Conservation (phyloP, 2,888 invertebrate genomes). For the Cheilosia grossa region DNA sequence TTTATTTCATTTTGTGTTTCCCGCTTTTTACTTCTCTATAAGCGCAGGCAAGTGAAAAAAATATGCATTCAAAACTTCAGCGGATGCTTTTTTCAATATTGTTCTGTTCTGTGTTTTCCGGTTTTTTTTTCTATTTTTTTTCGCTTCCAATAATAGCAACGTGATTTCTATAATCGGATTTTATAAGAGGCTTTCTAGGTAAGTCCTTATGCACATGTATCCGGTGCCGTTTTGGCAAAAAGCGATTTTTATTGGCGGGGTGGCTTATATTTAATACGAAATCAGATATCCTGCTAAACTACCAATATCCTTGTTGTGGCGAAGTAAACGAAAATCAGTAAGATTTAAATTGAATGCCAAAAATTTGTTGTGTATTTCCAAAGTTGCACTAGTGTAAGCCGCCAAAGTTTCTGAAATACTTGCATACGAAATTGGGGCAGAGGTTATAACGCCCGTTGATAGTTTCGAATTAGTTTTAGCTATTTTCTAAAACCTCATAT, state of each 20-base stretch:
- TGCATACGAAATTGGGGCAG: neutral
- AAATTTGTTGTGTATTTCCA: neutral
- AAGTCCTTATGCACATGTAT: neutral
- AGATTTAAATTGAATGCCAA: neutral
- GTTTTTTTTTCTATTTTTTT: no score
- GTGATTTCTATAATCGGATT: slow-evolving; percentile 14
- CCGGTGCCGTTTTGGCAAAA: neutral
- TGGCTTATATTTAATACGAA: no score
- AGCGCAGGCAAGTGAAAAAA: slow-evolving; percentile 2
- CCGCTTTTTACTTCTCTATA: neutral
- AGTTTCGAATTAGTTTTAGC: no score
- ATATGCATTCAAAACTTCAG: slow-evolving; percentile 4
- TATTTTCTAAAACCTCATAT: no score
- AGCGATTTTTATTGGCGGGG: neutral
- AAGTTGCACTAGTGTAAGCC: neutral
- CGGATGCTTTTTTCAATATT: slow-evolving; percentile 13
- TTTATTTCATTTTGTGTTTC: neutral
- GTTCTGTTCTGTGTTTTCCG: slow-evolving; percentile 5
- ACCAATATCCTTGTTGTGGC: neutral
- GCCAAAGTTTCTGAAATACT: neutral
- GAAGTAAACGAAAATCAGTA: neutral
- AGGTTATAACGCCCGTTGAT: neutral
- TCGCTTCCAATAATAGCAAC: slow-evolving; percentile 9
- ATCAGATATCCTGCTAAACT: neutral
- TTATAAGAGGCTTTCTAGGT: slow-evolving; percentile 1